phyloP scores from a whole-genome alignment of 2,888 invertebrate species.

The Helleia helle region DNA sequence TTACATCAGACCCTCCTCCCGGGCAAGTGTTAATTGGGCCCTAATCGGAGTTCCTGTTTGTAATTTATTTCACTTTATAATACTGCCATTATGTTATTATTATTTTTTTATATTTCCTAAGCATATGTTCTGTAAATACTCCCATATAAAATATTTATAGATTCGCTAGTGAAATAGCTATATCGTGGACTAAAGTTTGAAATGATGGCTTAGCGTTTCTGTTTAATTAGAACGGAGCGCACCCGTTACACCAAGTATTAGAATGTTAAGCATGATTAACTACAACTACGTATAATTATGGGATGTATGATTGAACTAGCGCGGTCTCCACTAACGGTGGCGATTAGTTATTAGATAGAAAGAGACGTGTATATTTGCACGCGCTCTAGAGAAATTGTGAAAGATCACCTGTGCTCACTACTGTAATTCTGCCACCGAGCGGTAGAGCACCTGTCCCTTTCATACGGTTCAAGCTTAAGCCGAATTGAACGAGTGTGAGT shows the following conservation, averaged over 20 bases:
- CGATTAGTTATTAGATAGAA: slow-evolving; percentile 30
- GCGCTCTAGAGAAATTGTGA: slow-evolving; percentile 55
- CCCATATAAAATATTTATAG: too few relatives aligned
- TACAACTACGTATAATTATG: slow-evolving; percentile 53
- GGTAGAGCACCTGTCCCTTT: slow-evolving; percentile 73
- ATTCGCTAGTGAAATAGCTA: slow-evolving; percentile 1
- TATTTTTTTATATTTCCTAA: background rate
- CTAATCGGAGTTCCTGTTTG: background rate
- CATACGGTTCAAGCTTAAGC: slow-evolving; percentile 67
- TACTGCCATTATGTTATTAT: too few relatives aligned
- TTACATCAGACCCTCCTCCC: slow-evolving; percentile 1
- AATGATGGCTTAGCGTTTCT: slow-evolving; percentile 38
- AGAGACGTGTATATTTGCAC: slow-evolving; percentile 59
- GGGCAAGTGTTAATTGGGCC: background rate
- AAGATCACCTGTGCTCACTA: slow-evolving; percentile 75
- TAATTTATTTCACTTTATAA: background rate
- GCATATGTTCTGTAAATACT: background rate
- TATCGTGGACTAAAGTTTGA: slow-evolving; percentile 32
- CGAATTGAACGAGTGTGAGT: slow-evolving; percentile 70
- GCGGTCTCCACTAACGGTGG: slow-evolving; percentile 33
- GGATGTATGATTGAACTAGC: slow-evolving; percentile 33
- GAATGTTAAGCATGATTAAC: slow-evolving; percentile 60
- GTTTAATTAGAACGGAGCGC: slow-evolving; percentile 47
- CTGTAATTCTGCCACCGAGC: slow-evolving; percentile 67
- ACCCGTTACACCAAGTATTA: slow-evolving; percentile 44